phyloP scores from a whole-genome alignment of 2,113 vertebrate species.

The Rattus rattus region DNA sequence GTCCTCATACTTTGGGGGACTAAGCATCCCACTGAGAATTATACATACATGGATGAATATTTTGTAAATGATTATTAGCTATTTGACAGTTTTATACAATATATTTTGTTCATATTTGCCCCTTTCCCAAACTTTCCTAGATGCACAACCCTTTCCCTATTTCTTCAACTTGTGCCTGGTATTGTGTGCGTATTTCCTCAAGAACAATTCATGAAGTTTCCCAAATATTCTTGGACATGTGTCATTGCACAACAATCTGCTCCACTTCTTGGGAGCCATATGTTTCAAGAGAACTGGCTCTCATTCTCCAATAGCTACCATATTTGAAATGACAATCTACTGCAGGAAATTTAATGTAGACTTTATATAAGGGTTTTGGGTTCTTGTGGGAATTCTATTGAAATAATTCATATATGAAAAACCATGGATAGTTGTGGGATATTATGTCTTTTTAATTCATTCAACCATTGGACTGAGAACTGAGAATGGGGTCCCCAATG shows the following conservation, averaged over 20 bases:
- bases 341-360: background rate
- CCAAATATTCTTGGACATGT: background rate
- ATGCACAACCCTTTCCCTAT: background rate
- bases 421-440: background rate
- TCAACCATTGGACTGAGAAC: background rate
- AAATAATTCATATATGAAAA: background rate
- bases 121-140: too few species aligned
- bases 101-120: background rate
- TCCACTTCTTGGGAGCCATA: too few species aligned
- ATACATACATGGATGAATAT: background rate
- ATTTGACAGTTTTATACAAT: background rate
- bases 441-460: background rate
- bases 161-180: background rate
- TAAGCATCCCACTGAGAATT: background rate
- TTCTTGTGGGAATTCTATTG: background rate
- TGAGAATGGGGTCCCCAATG: too few species aligned
- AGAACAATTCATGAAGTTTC: background rate
- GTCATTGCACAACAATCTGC: too few species aligned
- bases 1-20: background rate
- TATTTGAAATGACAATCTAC: background rate
- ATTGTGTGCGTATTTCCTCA: background rate
- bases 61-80: background rate
- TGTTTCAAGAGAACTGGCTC: background rate
- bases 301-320: background rate
- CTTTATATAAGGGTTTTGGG: background rate